phyloP scores from a whole-genome alignment of 2,113 vertebrate genomes.

The Alectura lathami region DNA sequence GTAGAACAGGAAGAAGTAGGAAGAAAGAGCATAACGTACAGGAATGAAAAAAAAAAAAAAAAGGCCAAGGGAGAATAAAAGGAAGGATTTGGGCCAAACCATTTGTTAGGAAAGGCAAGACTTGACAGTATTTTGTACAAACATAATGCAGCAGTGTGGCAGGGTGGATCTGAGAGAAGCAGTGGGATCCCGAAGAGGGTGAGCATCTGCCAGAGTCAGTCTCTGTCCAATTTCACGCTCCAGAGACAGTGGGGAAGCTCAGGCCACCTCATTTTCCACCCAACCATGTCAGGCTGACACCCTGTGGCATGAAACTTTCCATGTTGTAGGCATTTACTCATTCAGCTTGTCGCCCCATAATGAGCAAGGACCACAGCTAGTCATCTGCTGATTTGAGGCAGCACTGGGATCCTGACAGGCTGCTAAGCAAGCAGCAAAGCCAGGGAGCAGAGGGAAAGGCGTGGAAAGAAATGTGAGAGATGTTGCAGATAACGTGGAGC shows the following conservation, averaged over 20 bases:
- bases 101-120: not conserved
- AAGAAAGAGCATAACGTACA: not conserved
- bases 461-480: slow-evolving; percentile 65
- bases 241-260: not conserved
- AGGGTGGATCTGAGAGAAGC: not conserved
- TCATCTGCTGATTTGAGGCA: slow-evolving; percentile 46
- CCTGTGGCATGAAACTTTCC: not conserved
- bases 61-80: not conserved
- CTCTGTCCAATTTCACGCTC: slow-evolving; percentile 43
- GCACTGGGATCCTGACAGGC: not conserved
- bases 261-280: slow-evolving; percentile 39
- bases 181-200: not conserved
- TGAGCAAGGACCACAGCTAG: slow-evolving; percentile 46
- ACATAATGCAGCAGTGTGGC: not conserved
- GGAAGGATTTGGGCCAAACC: not conserved
- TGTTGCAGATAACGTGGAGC: slow-evolving; percentile 48
- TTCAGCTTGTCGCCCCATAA: slow-evolving; percentile 52
- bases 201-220: slow-evolving; percentile 30
- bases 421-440: slow-evolving; percentile 17
- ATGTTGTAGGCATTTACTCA: slow-evolving; percentile 30
- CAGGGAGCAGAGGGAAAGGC: slow-evolving; percentile 24
- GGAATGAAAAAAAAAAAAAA: not conserved
- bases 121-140: not conserved
- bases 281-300: slow-evolving; percentile 8
- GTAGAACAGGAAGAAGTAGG: not conserved